Base-by-base conservation (phyloP, 2,888 invertebrate genomes). In the Pterostichus madidus region DNA sequence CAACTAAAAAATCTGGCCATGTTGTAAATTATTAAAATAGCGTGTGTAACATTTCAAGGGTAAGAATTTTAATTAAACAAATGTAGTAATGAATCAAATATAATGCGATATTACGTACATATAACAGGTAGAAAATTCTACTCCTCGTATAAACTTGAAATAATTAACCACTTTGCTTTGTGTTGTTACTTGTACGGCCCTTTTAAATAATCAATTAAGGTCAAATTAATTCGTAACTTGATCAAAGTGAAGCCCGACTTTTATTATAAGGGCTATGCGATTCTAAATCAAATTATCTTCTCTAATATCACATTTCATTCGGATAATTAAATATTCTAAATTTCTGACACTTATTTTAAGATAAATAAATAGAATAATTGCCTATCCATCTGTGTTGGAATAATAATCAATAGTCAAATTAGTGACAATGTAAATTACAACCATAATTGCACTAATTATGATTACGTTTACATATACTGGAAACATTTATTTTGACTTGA, bases 11-110 rank as follows among this genome's bases (percentile, higher is more conserved):
- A 49, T 49, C 39, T 39, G 39, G 5, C 8, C 8, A 10, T n/a
- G 49, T 49, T 13, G 4, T 7, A 2, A 49, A n/a, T 49, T 11
- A 49, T 49, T 11, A 49, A 49, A 49, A 49, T 49, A 13, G 49
- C 49, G 49, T 49, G 49, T 49, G 49, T 44, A 49, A 49, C 2
- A 1, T 49, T 49, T 49, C 49, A 49, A 49, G 49, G 49, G 49
- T n/a, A 49, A 49, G 49, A 46, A 49, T 5, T 49, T 49, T 49
- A 49, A 49, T 49, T 49, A 49, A 49, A 49, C 49, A 49, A 49
- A 49, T 49, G 49, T n/a, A 49, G 49, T 49, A 49, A n/a, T 49
- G 49, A 49, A 49, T 49, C 49, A 49, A 49, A 49, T n/a, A 49
- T 49, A 49, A 49, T 13, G 49, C 49, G 49, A n/a, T 49, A 13